phyloP scores from a whole-genome alignment of 2,113 vertebrate genomes.

The Phalacrocorax carbo region DNA sequence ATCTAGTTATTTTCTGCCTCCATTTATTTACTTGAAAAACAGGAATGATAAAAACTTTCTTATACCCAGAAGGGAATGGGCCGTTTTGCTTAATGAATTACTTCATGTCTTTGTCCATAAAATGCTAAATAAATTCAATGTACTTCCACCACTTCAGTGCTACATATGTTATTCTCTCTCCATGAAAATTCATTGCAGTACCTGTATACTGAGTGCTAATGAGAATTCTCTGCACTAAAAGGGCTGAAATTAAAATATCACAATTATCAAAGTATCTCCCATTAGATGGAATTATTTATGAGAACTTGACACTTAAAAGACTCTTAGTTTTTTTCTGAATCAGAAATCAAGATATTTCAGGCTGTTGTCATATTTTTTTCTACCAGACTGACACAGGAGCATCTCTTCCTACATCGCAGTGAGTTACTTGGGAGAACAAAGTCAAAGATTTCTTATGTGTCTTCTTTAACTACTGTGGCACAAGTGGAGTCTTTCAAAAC shows the following conservation, averaged over 20 bases:
- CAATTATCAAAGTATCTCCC: slow-evolving; percentile 33
- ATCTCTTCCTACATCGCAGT: background rate
- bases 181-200: slow-evolving; percentile 39
- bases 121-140: background rate
- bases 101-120: background rate
- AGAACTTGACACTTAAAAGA: slow-evolving; percentile 44
- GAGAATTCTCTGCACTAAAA: slow-evolving; percentile 42
- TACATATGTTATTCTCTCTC: background rate
- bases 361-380: background rate
- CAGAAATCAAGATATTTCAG: background rate
- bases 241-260: slow-evolving; percentile 26
- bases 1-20: background rate
- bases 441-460: background rate
- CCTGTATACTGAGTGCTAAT: slow-evolving; percentile 11
- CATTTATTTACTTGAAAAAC: background rate
- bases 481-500: background rate
- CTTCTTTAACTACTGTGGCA: background rate
- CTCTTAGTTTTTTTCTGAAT: background rate
- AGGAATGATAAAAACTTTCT: background rate
- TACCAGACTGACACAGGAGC: background rate
- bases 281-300: slow-evolving; percentile 59
- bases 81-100: background rate
- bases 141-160: background rate
- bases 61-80: background rate
- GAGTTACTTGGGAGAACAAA: background rate